phyloP scores from a whole-genome alignment of 2,888 invertebrate species.

The Acleris laterana region DNA sequence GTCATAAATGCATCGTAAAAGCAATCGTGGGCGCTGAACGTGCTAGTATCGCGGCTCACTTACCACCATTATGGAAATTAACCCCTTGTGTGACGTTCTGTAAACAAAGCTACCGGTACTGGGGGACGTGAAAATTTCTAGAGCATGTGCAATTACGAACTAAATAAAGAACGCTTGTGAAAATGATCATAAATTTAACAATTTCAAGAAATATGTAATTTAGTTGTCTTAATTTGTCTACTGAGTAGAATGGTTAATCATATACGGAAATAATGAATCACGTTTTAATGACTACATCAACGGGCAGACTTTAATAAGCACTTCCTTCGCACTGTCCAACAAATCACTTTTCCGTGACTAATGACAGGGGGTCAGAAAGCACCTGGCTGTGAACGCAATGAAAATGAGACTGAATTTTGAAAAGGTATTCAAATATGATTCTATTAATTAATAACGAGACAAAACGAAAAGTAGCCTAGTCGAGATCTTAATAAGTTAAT shows the following conservation, averaged over 20 bases:
- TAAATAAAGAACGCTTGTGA: slow-evolving; percentile 5
- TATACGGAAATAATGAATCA: slow-evolving; percentile 17
- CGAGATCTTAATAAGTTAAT: slow-evolving; percentile 24
- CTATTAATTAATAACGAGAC: slow-evolving; percentile 16
- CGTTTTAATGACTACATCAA: slow-evolving; percentile 12
- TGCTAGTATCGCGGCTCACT: slow-evolving; percentile 20
- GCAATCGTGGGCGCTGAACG: too few species aligned
- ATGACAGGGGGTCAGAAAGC: slow-evolving; percentile 27
- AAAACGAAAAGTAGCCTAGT: slow-evolving; percentile 12
- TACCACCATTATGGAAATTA: slow-evolving; percentile 32
- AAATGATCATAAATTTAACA: not conserved
- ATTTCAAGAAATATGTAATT: not conserved
- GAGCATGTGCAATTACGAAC: slow-evolving; percentile 18
- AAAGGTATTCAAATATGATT: slow-evolving; percentile 9
- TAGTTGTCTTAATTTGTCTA: not conserved
- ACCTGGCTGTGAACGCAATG: slow-evolving; percentile 20
- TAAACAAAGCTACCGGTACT: slow-evolving; percentile 22
- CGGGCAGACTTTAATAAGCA: slow-evolving; percentile 16
- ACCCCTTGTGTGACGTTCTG: slow-evolving; percentile 28
- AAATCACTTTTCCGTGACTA: slow-evolving; percentile 34
- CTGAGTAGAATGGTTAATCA: not conserved
- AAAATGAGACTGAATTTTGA: slow-evolving; percentile 20
- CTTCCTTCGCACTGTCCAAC: slow-evolving; percentile 22
- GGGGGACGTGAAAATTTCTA: slow-evolving; percentile 12
- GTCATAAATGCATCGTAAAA: too few species aligned